Evolutionary conservation across 2,888 invertebrate genomes (phyloP), one percentile per base, ranked within the genome.

Genomic region (Tiliacea aurago): DNA sequence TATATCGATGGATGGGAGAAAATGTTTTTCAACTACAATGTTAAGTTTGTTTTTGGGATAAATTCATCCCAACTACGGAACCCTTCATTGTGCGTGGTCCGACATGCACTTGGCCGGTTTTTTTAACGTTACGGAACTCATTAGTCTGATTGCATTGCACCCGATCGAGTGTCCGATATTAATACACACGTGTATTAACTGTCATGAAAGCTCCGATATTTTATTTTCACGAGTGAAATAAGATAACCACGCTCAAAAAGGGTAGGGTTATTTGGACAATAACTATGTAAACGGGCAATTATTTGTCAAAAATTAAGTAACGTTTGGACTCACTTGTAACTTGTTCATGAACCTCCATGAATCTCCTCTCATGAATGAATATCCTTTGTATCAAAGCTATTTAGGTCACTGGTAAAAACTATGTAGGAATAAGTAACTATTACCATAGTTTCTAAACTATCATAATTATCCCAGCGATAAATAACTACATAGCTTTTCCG

Each of bases 71-170:
- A n/a, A n/a, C n/a, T n/a, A n/a, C n/a, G n/a, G n/a, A n/a, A n/a
- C n/a, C n/a, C n/a, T n/a, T n/a, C n/a, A n/a, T n/a, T n/a, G n/a
- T n/a, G n/a, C n/a, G n/a, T n/a, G n/a, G n/a, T n/a, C n/a, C n/a
- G n/a, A n/a, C n/a, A n/a, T n/a, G n/a, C n/a, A n/a, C n/a, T n/a
- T n/a, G n/a, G n/a, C n/a, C n/a, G n/a, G n/a, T n/a, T n/a, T n/a
- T 20, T 18, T 37, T 41, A 71, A 41, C n/a, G 1, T 28, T 13
- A 45, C 37, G 49, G 41, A n/a, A 9, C 58, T 78, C 47, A 20
- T 59, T 47, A 71, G 47, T 37, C 45, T 37, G 49, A 56, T 33
- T 58, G 43, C 59, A 49, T 37, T 56, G 28, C 28, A 56, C 20
- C 56, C 56, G 23, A 67, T 45, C 18, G 41, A 58, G 13, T n/a